Percentiles rank a stretch among this genome's conserved stretches.
phyloP scores from a whole-genome alignment of 2,113 vertebrate species.

The Notiomystis cincta region DNA sequence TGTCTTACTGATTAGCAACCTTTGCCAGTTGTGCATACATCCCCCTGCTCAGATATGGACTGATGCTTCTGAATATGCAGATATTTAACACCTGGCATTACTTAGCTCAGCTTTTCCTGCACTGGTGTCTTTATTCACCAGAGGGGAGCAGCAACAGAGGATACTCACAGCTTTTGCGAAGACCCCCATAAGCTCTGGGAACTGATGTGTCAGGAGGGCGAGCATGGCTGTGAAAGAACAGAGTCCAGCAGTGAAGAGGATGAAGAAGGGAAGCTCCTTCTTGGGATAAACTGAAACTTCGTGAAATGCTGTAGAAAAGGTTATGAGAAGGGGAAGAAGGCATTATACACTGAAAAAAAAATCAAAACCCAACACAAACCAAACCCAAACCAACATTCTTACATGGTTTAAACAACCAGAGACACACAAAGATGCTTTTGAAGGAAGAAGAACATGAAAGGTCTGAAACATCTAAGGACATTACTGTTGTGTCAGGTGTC shows the following conservation, averaged over 20 bases:
- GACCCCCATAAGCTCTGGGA: constrained; percentile 98
- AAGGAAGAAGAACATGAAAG: background rate
- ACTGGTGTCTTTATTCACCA: background rate
- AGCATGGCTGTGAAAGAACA: constrained; percentile 99
- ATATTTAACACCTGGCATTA: background rate
- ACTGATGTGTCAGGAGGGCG: constrained; percentile 97
- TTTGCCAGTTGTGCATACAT: background rate
- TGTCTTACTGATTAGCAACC: background rate
- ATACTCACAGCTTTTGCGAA: constrained; percentile 97
- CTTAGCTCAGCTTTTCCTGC: background rate
- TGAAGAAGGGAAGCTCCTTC: constrained; percentile 99
- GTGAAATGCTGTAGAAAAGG: constrained; percentile 89
- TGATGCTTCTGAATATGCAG: background rate
- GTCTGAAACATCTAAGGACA: background rate
- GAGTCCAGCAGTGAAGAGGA: constrained; percentile 95
- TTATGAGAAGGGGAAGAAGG: background rate
- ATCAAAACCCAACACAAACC: background rate
- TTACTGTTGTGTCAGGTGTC: background rate
- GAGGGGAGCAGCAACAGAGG: background rate
- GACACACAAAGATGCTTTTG: background rate
- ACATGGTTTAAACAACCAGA: background rate
- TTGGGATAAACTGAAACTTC: constrained; percentile 99
- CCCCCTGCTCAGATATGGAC: background rate
- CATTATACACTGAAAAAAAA: background rate
- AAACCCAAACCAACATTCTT: background rate